A percentile compares a stretch with the other conserved stretches of the same genome.
phyloP scores from a whole-genome alignment of 1,140 invertebrate species.

The Sycophaga agraensis region DNA sequence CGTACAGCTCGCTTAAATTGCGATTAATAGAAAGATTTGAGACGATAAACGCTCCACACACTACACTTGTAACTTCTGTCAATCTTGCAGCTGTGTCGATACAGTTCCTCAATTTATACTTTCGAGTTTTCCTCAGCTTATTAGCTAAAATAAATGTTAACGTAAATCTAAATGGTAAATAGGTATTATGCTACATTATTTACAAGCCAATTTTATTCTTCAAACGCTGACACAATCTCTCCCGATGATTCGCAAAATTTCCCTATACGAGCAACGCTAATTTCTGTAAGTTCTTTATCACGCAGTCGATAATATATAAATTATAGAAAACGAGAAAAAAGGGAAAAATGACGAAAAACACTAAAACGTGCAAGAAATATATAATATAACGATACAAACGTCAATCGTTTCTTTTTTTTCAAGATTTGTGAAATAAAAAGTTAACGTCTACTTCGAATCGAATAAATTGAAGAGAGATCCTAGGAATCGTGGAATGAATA shows the following conservation, averaged over 20 bases:
- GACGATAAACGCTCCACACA: conserved; percentile 11
- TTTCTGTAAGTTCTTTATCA: background rate
- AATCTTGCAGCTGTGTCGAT: conserved; percentile 15
- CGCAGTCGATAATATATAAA: conserved; percentile 20
- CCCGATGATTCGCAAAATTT: background rate
- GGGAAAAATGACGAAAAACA: conserved; percentile 21
- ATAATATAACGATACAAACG: conserved; percentile 16
- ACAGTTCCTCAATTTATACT: conserved; percentile 21
- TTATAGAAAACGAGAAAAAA: conserved; percentile 22
- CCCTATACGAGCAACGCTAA: background rate
- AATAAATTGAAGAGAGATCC: conserved; percentile 25
- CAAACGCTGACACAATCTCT: background rate
- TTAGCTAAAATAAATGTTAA: conserved; percentile 26
- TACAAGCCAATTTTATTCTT: no score
- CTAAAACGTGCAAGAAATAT: conserved; percentile 28
- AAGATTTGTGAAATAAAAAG: conserved; percentile 17
- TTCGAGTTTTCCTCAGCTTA: conserved; percentile 24
- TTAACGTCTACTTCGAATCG: conserved; percentile 13
- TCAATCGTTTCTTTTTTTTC: conserved; percentile 10
- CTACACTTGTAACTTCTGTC: conserved; percentile 22
- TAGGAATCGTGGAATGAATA: conserved; percentile 27
- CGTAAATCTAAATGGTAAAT: conserved; percentile 39
- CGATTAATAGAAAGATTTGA: conserved; percentile 26
- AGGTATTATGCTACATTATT: conserved; percentile 47
- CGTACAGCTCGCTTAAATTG: conserved; percentile 17